These are phyloP conservation scores for Caenorhabditis angaria DNA, from an alignment of 2,888 invertebrate genomes.

Conservation along the genomic window DNA sequence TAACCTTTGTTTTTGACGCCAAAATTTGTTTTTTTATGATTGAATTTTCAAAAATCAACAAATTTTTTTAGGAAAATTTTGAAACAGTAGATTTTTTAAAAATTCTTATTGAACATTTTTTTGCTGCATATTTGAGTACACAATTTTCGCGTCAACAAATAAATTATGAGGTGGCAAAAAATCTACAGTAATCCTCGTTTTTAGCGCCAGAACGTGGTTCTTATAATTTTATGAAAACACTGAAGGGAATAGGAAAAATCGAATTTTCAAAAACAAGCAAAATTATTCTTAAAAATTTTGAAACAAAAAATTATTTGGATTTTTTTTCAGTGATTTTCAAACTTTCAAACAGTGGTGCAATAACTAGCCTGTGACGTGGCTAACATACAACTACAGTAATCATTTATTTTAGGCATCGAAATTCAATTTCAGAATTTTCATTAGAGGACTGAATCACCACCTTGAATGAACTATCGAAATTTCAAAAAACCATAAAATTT, in stretches of 20 bases:
- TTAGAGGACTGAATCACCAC: too few relatives aligned
- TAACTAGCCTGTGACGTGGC: too few relatives aligned
- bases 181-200: too few relatives aligned
- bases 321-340: background rate
- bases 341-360: too few relatives aligned
- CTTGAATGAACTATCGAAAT: too few relatives aligned
- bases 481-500: too few relatives aligned
- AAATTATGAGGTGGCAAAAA: too few relatives aligned
- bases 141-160: background rate
- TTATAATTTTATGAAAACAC: too few relatives aligned
- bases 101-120: conserved; percentile 35
- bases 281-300: conserved; percentile 3
- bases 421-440: too few relatives aligned
- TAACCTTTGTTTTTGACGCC: background rate
- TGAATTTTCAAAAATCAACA: background rate
- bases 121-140: background rate
- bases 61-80: conserved; percentile 10
- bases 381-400: too few relatives aligned
- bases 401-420: too few relatives aligned
- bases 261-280: background rate
- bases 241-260: background rate
- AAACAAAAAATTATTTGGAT: background rate
- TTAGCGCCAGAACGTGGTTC: too few relatives aligned
- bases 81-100: conserved; percentile 49
- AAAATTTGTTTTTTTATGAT: background rate